phyloP scores from a whole-genome alignment of 2,888 invertebrate species.

The Auanema sp. region DNA sequence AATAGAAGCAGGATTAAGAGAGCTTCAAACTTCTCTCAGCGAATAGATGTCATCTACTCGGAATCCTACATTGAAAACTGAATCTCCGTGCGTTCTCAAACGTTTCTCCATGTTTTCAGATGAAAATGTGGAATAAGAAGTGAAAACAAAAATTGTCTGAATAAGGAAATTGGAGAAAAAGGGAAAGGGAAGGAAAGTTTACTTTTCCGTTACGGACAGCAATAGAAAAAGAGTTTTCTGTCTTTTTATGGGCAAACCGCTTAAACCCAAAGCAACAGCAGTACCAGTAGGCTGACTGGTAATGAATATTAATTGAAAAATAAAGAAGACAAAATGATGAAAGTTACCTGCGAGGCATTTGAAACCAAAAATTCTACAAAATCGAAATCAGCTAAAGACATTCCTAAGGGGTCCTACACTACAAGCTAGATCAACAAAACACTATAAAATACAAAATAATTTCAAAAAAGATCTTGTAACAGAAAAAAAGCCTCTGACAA shows the following conservation, averaged over 20 bases:
- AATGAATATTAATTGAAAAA: slow-evolving; percentile 6
- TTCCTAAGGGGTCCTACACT: too few relatives aligned
- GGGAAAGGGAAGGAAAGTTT: slow-evolving; percentile 2
- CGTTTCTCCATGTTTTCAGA: slow-evolving; percentile 74
- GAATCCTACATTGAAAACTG: slow-evolving; percentile 92
- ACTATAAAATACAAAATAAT: too few relatives aligned
- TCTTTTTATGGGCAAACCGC: slow-evolving; percentile 43
- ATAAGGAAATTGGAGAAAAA: slow-evolving; percentile 36
- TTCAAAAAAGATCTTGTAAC: too few relatives aligned
- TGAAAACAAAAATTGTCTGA: slow-evolving; percentile 86
- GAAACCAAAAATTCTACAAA: slow-evolving; percentile 55
- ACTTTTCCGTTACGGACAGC: slow-evolving; percentile 54
- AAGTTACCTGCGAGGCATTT: slow-evolving; percentile 50
- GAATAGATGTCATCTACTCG: slow-evolving; percentile 86
- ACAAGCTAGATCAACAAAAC: too few relatives aligned
- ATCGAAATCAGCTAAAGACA: slow-evolving; percentile 28
- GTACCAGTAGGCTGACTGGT: slow-evolving; percentile 59
- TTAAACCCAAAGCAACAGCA: slow-evolving; percentile 58
- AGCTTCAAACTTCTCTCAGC: slow-evolving; percentile 72
- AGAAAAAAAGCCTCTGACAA: too few relatives aligned
- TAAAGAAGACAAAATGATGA: background rate
- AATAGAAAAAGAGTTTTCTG: slow-evolving; percentile 29
- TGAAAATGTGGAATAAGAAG: slow-evolving; percentile 75
- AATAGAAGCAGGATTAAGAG: background rate
- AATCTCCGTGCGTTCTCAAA: slow-evolving; percentile 86